Percentiles rank a stretch among this genome's conserved stretches.
Conservation (phyloP, 2,113 vertebrate genomes). For the Saccopteryx leptura region DNA sequence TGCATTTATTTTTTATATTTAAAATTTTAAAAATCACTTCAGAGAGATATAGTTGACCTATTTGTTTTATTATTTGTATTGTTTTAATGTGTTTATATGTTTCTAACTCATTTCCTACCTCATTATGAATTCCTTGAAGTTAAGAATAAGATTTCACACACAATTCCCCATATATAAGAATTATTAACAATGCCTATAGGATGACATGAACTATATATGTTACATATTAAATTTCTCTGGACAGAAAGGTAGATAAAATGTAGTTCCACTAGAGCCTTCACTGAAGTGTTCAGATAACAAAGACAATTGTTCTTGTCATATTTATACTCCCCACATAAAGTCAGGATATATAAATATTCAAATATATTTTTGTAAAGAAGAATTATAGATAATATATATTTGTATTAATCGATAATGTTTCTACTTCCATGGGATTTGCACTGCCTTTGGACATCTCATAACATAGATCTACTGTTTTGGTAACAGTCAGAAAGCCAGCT, state of each 20-base stretch:
- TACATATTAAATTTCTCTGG: conserved; percentile 11
- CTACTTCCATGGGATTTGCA: neutral
- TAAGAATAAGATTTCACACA: neutral
- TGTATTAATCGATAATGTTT: neutral
- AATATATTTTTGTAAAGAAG: neutral
- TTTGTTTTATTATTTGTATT: neutral
- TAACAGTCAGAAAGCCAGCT: neutral
- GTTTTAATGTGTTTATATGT: neutral
- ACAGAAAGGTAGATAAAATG: neutral
- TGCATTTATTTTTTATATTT: conserved; percentile 34
- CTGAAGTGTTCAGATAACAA: neutral
- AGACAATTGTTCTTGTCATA: neutral
- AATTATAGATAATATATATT: conserved; percentile 24
- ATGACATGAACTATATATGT: neutral
- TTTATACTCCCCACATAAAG: neutral
- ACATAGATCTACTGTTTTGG: neutral
- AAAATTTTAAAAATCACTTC: neutral
- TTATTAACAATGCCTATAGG: neutral
- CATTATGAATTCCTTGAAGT: neutral
- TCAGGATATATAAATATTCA: neutral
- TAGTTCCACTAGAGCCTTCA: neutral
- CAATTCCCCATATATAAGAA: neutral
- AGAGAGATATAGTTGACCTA: neutral
- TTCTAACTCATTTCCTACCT: neutral
- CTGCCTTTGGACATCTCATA: neutral